phyloP scores from a whole-genome alignment of 2,888 invertebrate genomes.

The Meandrusa payeni region DNA sequence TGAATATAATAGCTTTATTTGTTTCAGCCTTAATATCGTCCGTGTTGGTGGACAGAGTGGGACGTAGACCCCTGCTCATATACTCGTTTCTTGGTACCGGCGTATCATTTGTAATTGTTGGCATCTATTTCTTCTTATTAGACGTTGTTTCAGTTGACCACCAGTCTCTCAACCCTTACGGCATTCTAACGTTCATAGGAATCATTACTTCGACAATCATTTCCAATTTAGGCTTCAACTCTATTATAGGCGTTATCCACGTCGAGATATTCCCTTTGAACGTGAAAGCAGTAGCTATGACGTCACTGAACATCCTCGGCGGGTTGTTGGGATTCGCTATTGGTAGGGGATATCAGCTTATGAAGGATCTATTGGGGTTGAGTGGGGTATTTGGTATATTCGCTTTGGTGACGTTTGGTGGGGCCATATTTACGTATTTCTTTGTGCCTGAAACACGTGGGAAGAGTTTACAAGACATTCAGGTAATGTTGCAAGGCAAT shows the following conservation, averaged over 20 bases:
- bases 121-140: conserved; percentile 57
- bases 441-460: conserved; percentile 80
- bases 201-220: conserved; percentile 49
- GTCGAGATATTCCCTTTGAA: conserved; percentile 81
- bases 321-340: conserved; percentile 70
- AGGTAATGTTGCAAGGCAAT: conserved; percentile 68
- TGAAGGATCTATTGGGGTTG: conserved; percentile 66
- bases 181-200: conserved; percentile 61
- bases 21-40: conserved; percentile 59
- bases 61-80: conserved; percentile 68
- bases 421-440: conserved; percentile 68
- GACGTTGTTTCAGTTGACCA: conserved; percentile 43
- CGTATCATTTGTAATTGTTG: conserved; percentile 39
- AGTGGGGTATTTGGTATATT: conserved; percentile 73
- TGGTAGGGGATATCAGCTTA: conserved; percentile 70
- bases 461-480: conserved; percentile 78
- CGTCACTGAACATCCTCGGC: conserved; percentile 62
- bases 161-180: conserved; percentile 39
- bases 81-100: conserved; percentile 56
- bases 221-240: conserved; percentile 64
- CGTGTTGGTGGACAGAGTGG: conserved; percentile 52
- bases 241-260: conserved; percentile 62
- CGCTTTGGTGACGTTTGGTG: conserved; percentile 58
- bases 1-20: too few species aligned
- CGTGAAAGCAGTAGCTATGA: conserved; percentile 76